Percentiles rank a stretch among this genome's conserved stretches.
phyloP scores from a whole-genome alignment of 2,888 invertebrate genomes.

The Odiellus spinosus region DNA sequence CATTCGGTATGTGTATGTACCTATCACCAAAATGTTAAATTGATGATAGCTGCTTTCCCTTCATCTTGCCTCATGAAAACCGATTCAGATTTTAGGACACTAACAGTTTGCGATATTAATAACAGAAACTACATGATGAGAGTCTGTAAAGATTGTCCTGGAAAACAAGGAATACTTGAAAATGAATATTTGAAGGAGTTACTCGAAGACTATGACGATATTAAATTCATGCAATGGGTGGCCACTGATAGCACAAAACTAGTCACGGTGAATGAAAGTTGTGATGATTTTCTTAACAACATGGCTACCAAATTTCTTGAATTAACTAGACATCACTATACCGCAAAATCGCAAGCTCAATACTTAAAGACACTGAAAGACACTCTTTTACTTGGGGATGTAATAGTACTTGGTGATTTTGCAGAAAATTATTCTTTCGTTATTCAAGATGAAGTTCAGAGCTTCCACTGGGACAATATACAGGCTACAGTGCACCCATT shows the following conservation, averaged over 20 bases:
- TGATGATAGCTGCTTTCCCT: neutral
- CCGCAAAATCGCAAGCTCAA: neutral
- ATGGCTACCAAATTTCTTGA: neutral
- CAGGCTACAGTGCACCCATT: conserved; percentile 21
- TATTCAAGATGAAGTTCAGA: conserved; percentile 13
- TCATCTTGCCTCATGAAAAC: neutral
- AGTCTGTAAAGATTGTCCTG: neutral
- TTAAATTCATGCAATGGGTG: neutral
- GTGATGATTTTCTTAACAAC: neutral
- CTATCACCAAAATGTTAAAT: neutral
- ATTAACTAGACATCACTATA: neutral
- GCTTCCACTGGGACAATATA: conserved; percentile 19
- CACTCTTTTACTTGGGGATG: neutral
- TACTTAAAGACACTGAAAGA: neutral
- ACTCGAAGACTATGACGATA: neutral
- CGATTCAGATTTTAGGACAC: neutral
- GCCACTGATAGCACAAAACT: neutral
- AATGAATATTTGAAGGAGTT: neutral
- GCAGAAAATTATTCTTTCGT: neutral
- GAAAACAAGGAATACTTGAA: neutral
- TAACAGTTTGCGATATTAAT: neutral
- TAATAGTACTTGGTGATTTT: neutral
- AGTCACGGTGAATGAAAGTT: neutral
- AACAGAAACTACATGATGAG: neutral
- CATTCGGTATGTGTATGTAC: neutral